phyloP scores from a whole-genome alignment of 2,113 vertebrate genomes.

The Laticauda laticaudata region DNA sequence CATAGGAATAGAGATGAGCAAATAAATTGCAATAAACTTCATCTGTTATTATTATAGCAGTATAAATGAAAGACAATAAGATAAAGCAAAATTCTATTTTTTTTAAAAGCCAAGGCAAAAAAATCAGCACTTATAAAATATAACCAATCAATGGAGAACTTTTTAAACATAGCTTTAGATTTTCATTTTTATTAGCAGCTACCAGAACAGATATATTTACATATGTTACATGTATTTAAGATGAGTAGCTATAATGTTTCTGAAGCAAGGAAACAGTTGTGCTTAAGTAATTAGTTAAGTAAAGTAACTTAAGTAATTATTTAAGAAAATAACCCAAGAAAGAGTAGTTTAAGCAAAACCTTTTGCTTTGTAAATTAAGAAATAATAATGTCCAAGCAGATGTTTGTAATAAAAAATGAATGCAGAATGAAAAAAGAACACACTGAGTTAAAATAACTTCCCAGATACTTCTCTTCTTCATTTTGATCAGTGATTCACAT shows the following conservation, averaged over 20 bases:
- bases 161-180: conserved; percentile 43
- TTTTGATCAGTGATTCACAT: conserved; percentile 70
- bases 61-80: conserved; percentile 53
- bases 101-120: conserved; percentile 30
- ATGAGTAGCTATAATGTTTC: conserved; percentile 66
- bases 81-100: conserved; percentile 48
- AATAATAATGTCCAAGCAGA: conserved; percentile 73
- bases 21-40: conserved; percentile 56
- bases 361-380: conserved; percentile 74
- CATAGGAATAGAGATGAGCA: conserved; percentile 57
- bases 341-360: conserved; percentile 66
- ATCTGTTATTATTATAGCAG: conserved; percentile 55
- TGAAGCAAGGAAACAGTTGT: conserved; percentile 74
- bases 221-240: conserved; percentile 53
- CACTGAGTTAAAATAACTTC: conserved; percentile 69
- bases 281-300: conserved; percentile 70
- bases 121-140: neutral
- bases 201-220: conserved; percentile 46
- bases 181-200: conserved; percentile 44
- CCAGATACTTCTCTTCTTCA: conserved; percentile 69
- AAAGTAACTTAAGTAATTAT: conserved; percentile 65
- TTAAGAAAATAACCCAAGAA: conserved; percentile 70
- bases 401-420: conserved; percentile 80
- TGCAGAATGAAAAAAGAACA: conserved; percentile 70
- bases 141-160: neutral